Evolutionary conservation across 1,140 invertebrate species (phyloP), one percentile per base, ranked within the genome.

Genomic region (Drosophila paulistorum): DNA sequence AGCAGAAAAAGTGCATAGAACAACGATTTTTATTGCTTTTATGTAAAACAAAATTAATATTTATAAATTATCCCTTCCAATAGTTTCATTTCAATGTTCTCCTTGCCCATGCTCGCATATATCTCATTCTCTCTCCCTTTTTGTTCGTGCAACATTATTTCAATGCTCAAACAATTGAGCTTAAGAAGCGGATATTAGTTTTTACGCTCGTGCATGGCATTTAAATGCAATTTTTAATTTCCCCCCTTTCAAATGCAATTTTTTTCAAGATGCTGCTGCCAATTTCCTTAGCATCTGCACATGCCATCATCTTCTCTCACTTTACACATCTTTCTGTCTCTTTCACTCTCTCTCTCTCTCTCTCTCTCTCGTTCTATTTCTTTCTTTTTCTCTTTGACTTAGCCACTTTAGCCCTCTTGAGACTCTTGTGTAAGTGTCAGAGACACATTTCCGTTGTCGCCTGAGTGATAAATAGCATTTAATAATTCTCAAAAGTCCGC

Each of bases 151-250:
- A 37, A 60, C 35, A 67, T 54, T 35, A 39, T 48, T 61, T 61
- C 55, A 45, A 13, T 20, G 11, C 37, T 13, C 42, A 55, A 76
- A 84, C 70, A 77, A 77, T 51, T 71, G 39, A 39, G 39, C 65
- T 55, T 51, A 11, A 61, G 60, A 58, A 71, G 68, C 83, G 83
- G 83, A 87, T 87, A 87, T 87, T 87, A 86, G 78, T 77, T 87
- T 89, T 83, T 79, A 80, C 77, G 73, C 76, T 77, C 83, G 84
- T 86, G 83, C 83, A 72, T 65, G 68, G 83, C 83, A 87, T 83
- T 89, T 76, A 65, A 86, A 86, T 86, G 68, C 76, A 83, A 77
- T 23, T 89, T 87, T 83, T 87, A 77, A 87, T 87, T 87, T 87
- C 79, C 83, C 45, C 20, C 45, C 45, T 51, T 83, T 30, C 70